Conservation (phyloP, 2,797 vertebrate species). For the Clarias platycephalus region DNA sequence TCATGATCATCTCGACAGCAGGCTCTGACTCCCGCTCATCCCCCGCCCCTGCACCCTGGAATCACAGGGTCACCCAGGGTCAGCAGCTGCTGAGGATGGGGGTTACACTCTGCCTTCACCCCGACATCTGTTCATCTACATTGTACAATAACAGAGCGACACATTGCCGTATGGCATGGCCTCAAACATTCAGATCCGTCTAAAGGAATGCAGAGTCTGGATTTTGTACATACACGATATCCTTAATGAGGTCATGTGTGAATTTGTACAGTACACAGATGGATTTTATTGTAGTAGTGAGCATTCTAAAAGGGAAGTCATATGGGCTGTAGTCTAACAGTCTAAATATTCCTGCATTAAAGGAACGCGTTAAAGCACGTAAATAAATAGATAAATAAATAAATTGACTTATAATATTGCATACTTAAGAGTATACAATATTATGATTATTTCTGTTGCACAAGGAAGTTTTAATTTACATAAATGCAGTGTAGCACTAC, state of each 20-base stretch:
- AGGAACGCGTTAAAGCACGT: neutral
- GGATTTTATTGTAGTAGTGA: neutral
- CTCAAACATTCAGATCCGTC: slow-evolving; percentile 55
- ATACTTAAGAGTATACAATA: neutral
- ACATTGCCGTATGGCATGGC: slow-evolving; percentile 65
- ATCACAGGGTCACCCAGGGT: slow-evolving; percentile 77
- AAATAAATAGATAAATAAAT: neutral
- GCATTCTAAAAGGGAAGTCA: neutral
- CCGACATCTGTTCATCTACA: slow-evolving; percentile 79
- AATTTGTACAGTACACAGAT: neutral
- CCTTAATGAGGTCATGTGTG: slow-evolving; percentile 37
- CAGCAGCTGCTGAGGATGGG: slow-evolving; percentile 73
- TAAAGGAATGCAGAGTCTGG: slow-evolving; percentile 42
- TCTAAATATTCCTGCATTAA: neutral
- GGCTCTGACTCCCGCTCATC: slow-evolving; percentile 72
- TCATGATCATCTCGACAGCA: slow-evolving; percentile 67
- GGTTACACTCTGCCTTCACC: slow-evolving; percentile 71
- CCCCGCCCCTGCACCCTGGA: slow-evolving; percentile 61
- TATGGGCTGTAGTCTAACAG: neutral
- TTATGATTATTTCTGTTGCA: neutral
- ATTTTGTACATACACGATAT: neutral
- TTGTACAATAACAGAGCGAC: slow-evolving; percentile 57
- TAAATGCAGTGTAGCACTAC: neutral
- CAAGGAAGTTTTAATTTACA: neutral
- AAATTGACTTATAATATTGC: neutral